These are phyloP conservation scores for Brachionichthys hirsutus DNA, from an alignment of 2,113 vertebrate genomes.

Conservation along the genomic window DNA sequence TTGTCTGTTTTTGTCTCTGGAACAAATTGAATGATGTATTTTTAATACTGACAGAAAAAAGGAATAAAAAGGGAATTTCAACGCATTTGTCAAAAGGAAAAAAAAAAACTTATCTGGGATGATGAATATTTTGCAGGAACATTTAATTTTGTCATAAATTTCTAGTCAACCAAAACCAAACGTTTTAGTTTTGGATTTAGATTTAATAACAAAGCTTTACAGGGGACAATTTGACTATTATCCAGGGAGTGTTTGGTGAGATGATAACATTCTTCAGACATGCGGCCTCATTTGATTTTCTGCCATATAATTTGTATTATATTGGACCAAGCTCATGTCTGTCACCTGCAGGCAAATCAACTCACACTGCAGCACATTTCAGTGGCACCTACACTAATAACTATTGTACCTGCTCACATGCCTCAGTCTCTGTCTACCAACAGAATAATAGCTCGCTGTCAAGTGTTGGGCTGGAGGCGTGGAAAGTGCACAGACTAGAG, in stretches of 20 bases:
- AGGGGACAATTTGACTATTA: neutral
- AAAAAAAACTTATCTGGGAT: no score
- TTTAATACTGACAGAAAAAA: no score
- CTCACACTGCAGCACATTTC: conserved; percentile 9
- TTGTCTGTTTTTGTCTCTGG: no score
- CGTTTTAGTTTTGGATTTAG: no score
- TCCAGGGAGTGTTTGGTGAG: neutral
- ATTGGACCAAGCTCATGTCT: conserved; percentile 18
- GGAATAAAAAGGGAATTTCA: no score
- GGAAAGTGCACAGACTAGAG: neutral
- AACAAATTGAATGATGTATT: no score
- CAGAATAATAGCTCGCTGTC: conserved; percentile 20
- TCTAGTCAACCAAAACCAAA: no score
- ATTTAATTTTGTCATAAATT: no score
- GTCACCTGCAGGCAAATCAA: conserved; percentile 42
- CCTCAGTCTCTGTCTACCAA: neutral
- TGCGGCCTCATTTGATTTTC: neutral
- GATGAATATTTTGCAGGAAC: no score
- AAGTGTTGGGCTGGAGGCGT: neutral
- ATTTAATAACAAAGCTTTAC: no score
- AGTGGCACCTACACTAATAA: conserved; percentile 29
- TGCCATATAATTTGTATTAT: neutral
- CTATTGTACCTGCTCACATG: neutral
- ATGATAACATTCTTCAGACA: conserved; percentile 1
- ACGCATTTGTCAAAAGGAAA: no score